Percentiles rank a stretch among this genome's conserved stretches.
Conservation (phyloP, 2,113 vertebrate species). For the Ciconia boyciana region DNA sequence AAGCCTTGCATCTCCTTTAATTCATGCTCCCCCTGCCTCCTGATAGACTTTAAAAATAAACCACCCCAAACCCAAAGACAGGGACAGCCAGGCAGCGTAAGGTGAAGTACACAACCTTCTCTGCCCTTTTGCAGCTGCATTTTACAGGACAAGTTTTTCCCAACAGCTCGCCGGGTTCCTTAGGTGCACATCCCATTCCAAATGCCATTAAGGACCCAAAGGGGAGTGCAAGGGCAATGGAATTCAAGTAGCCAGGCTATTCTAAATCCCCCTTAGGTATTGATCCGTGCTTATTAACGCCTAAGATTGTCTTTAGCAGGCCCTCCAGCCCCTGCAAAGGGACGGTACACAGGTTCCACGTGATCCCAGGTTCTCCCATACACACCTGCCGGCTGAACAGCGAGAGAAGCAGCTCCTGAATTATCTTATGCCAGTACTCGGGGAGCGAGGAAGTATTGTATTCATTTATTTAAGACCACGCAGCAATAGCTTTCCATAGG, state of each 20-base stretch:
- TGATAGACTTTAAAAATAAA: background rate
- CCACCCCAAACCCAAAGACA: background rate
- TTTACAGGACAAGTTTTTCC: background rate
- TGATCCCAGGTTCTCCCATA: background rate
- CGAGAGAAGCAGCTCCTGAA: background rate
- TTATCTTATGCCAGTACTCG: background rate
- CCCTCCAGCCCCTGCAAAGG: background rate
- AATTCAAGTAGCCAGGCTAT: background rate
- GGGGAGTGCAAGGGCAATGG: background rate
- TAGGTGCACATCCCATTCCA: background rate
- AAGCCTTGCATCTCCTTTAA: background rate
- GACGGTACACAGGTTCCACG: fast-evolving
- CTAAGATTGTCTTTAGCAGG: background rate
- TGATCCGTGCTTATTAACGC: background rate
- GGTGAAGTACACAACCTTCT: background rate
- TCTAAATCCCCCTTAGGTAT: background rate
- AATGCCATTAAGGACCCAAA: background rate
- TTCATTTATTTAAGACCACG: background rate
- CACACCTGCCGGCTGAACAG: background rate
- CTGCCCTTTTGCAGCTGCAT: background rate
- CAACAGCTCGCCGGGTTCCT: background rate
- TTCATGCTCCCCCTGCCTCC: background rate
- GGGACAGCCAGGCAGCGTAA: background rate
- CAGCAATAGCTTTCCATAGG: slow-evolving; percentile 1
- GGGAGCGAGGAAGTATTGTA: background rate